Evolutionary conservation across 2,797 vertebrate species (phyloP), one percentile per base, ranked within the genome.

Genomic region (Tapera naevia): DNA sequence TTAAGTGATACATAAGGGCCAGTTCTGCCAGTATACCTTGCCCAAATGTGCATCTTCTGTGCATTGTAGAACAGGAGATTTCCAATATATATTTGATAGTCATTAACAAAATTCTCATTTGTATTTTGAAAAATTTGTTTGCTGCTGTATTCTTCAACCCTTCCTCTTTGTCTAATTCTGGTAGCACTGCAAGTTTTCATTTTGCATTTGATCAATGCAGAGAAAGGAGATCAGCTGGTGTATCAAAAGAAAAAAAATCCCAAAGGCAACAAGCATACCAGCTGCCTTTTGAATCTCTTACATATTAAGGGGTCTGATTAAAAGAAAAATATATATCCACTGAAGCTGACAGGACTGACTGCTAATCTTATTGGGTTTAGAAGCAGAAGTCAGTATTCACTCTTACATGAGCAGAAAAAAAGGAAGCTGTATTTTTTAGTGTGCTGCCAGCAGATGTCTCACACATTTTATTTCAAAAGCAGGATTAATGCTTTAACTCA

Each of bases 371-470:
- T 1, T 60, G 37, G 15, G 4, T 66, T 93, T 94, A 85, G 27
- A 87, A 51, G 37, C 53, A 43, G 32, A 15, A 21, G 66, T 78
- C 5, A 62, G 32, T 66, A 30, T 83, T 56, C 80, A 35, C 27
- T 91, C 30, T 81, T 61, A 5, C 0, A 9, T 85, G 74, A 48
- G 33, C 2, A 57, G 37, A 14, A 45, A 48, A 32, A 83, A 56
- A 71, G 9, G n/a, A 46, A 51, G 10, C 21, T 19, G 13, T 58
- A 2, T 22, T 45, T 87, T 56, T 89, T 51, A 43, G 66, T 66
- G 43, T 89, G 33, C 65, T 91, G 66, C 89, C 89, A 89, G 89
- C 87, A 95, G 75, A 86, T 92, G 85, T 93, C 86, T 92, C 67
- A 2, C 80, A 70, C n/a, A 21, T 83, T 92, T 91, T 35, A 39